phyloP scores from a whole-genome alignment of 1,140 invertebrate genomes.

The Sycophaga agraensis region DNA sequence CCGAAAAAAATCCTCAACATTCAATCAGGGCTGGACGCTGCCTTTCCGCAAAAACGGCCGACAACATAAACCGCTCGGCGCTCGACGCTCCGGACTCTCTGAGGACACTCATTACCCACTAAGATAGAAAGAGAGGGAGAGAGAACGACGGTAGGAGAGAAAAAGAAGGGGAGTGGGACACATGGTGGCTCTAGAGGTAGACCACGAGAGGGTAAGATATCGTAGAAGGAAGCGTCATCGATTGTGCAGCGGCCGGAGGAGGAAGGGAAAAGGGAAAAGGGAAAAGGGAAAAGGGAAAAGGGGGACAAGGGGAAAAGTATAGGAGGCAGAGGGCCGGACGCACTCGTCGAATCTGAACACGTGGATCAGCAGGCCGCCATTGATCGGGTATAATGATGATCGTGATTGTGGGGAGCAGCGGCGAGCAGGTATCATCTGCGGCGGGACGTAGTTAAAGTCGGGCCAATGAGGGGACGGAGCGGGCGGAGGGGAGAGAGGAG shows the following conservation, averaged over 20 bases:
- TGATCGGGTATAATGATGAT: conserved; percentile 11
- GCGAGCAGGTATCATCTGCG: neutral
- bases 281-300: neutral
- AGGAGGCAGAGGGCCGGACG: neutral
- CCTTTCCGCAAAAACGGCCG: neutral
- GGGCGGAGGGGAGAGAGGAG: neutral
- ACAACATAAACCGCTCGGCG: neutral
- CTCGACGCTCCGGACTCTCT: neutral
- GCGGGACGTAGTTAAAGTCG: neutral
- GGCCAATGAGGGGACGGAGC: neutral
- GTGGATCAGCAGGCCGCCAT: neutral
- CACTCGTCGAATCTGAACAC: neutral
- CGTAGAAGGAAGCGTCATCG: neutral
- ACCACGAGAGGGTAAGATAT: conserved; percentile 16
- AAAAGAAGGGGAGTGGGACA: too few relatives aligned
- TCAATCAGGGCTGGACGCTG: neutral
- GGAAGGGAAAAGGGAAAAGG: neutral
- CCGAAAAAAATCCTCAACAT: conserved; percentile 6
- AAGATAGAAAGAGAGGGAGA: neutral
- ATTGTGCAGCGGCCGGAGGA: too few relatives aligned
- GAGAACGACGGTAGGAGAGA: too few relatives aligned
- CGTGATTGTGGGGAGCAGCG: neutral
- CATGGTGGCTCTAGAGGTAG: too few relatives aligned
- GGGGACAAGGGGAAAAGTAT: neutral
- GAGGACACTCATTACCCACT: conserved; percentile 11